These are phyloP conservation scores for Myrmecophaga tridactyla DNA, from an alignment of 2,113 vertebrate species.

Conservation along the genomic window DNA sequence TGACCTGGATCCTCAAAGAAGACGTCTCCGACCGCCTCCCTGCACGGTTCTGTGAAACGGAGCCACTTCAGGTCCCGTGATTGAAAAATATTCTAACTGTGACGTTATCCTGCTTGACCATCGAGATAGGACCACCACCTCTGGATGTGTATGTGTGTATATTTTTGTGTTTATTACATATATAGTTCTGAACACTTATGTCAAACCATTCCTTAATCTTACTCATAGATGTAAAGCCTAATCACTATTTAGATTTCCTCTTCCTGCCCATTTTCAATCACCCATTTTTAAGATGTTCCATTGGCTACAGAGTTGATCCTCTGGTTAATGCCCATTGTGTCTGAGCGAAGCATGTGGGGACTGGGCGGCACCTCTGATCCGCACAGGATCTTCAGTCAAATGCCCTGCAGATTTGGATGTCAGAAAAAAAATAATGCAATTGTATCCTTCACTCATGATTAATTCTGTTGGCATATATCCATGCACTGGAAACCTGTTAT, in stretches of 20 bases:
- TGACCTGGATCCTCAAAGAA: background rate
- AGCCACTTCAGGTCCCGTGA: background rate
- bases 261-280: background rate
- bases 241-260: background rate
- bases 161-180: too few relatives aligned
- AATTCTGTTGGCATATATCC: background rate
- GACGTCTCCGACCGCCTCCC: background rate
- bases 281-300: background rate
- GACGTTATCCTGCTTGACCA: too few relatives aligned
- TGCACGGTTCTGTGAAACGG: too few relatives aligned
- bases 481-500: background rate
- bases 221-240: background rate
- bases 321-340: background rate
- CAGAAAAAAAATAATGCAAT: background rate
- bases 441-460: background rate
- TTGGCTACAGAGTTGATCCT: background rate
- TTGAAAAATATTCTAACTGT: background rate
- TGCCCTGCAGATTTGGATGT: background rate
- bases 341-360: background rate
- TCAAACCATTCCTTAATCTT: background rate
- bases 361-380: background rate
- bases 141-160: too few relatives aligned
- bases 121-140: background rate
- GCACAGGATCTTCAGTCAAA: background rate
- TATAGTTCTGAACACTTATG: background rate